phyloP scores from a whole-genome alignment of 1,140 invertebrate species.

The Papilio machaon region DNA sequence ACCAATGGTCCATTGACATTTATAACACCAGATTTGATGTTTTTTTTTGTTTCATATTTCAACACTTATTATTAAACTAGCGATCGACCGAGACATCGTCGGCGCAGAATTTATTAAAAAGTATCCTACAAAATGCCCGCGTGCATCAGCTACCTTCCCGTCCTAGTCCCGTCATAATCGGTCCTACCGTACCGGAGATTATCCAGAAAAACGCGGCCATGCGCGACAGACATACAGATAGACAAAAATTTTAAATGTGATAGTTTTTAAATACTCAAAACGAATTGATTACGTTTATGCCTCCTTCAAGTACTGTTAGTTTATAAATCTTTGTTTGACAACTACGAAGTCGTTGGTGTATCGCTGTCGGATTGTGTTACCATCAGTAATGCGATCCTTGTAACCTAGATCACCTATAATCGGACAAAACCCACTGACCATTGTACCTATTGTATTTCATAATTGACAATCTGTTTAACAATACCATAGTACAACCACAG shows the following conservation, averaged over 20 bases:
- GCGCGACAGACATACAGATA: too few relatives aligned
- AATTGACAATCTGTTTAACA: constrained; percentile 22
- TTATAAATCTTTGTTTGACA: constrained; percentile 44
- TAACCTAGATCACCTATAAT: constrained; percentile 65
- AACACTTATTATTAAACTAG: too few relatives aligned
- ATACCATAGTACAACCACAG: constrained; percentile 11
- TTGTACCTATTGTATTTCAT: constrained; percentile 47
- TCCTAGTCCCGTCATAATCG: too few relatives aligned
- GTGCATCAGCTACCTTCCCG: too few relatives aligned
- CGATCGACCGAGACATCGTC: too few relatives aligned
- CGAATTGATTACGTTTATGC: constrained; percentile 13
- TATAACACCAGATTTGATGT: too few relatives aligned
- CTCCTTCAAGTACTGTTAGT: constrained; percentile 37
- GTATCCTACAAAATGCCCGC: too few relatives aligned
- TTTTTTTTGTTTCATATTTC: too few relatives aligned
- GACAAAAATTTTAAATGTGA: neutral
- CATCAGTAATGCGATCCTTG: constrained; percentile 69
- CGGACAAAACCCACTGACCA: constrained; percentile 59
- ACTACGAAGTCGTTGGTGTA: constrained; percentile 47
- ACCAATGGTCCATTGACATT: too few relatives aligned
- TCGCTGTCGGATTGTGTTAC: constrained; percentile 67
- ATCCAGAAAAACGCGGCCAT: too few relatives aligned
- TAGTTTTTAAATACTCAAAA: neutral
- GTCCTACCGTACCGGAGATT: too few relatives aligned
- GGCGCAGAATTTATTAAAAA: too few relatives aligned